Evolutionary conservation across 2,888 invertebrate genomes (phyloP).

Genomic region (Elgonia sp.): DNA sequence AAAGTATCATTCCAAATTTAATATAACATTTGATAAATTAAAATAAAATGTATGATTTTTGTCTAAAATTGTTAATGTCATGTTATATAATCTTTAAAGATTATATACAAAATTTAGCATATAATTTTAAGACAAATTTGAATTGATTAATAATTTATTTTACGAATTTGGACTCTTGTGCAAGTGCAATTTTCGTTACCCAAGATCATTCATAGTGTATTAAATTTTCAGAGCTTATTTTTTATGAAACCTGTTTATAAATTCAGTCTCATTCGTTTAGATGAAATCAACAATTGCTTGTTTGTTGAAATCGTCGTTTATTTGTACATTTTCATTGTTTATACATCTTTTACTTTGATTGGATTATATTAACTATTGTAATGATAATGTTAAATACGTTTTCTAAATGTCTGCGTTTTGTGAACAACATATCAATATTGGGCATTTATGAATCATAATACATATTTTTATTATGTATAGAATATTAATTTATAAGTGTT

Average conservation of each 20-base stretch:
- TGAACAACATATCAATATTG: conserved; percentile 84
- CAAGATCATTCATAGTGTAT: conserved; percentile 11
- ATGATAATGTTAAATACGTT: background rate
- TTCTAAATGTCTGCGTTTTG: conserved; percentile 26
- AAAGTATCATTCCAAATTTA: no score
- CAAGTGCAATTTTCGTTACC: conserved; percentile 35
- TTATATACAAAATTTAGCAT: no score
- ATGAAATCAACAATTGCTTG: background rate
- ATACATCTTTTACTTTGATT: background rate
- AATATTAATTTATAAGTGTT: no score
- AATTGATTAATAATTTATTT: no score
- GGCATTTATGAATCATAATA: conserved; percentile 80
- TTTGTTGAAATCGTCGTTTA: background rate
- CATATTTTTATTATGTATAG: no score
- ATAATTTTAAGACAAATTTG: no score
- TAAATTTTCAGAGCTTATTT: conserved; percentile 51
- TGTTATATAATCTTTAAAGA: no score
- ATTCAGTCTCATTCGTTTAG: background rate
- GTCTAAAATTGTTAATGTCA: no score
- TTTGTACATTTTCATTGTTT: conserved; percentile 26
- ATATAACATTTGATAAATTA: no score
- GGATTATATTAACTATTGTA: background rate
- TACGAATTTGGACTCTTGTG: background rate
- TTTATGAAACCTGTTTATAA: conserved; percentile 1
- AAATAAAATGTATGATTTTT: no score